Conservation (phyloP, 92 coral and sea anemone species). For the Umimayanthus chanpuru region DNA sequence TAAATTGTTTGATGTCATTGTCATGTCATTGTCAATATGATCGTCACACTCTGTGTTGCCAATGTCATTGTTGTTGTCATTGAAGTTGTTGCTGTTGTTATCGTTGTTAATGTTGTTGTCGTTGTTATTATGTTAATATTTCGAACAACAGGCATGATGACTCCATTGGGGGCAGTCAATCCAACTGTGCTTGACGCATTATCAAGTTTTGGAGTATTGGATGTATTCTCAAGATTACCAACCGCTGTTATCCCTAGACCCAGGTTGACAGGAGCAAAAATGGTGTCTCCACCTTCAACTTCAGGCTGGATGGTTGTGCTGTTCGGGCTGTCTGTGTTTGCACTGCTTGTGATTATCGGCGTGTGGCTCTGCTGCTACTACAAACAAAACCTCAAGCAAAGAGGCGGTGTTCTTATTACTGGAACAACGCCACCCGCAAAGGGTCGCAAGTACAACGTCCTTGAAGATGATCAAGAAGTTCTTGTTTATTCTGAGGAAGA, state of each 20-base stretch:
- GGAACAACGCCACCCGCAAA: not conserved
- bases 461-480: slow-evolving; percentile 6
- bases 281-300: not conserved
- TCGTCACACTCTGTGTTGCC: too few relatives aligned
- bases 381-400: slow-evolving; percentile 16
- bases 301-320: slow-evolving; percentile 5
- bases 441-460: not conserved
- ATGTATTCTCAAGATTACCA: slow-evolving; percentile 39
- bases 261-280: slow-evolving; percentile 14
- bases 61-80: too few relatives aligned
- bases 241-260: slow-evolving; percentile 24
- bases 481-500: not conserved
- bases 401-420: slow-evolving; percentile 15
- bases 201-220: not conserved
- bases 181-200: not conserved
- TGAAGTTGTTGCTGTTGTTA: too few relatives aligned
- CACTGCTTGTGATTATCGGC: slow-evolving; percentile 1
- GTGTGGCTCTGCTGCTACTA: slow-evolving; percentile 42
- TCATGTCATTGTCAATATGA: too few relatives aligned
- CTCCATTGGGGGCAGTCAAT: slow-evolving; percentile 17
- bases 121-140: not conserved
- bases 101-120: not conserved
- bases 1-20: too few relatives aligned
- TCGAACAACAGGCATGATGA: slow-evolving; percentile 18
- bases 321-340: not conserved